Base-by-base conservation (phyloP, 2,888 invertebrate genomes). In the Noctua comes region DNA sequence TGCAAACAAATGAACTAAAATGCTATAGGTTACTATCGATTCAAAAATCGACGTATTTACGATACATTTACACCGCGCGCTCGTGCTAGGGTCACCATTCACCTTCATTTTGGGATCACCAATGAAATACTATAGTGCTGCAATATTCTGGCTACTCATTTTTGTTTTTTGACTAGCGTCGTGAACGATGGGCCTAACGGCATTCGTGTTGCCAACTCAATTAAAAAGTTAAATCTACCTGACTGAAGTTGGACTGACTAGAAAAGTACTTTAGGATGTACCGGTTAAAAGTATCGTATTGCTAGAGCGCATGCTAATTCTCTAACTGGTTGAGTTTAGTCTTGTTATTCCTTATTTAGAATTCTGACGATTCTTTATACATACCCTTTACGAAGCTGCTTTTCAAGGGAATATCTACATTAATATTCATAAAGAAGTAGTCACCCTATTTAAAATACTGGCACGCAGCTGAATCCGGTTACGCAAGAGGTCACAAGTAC, bases 211-310 rank as follows among this genome's bases (percentile, higher is more conserved):
- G 82, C 77, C 77, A 91, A 92, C 90, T 91, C 90, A 91, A 93
- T 93, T 92, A 92, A 89, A 91, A 92, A 93, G 90, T 92, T 93
- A 88, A 76, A 78, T 83, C 76, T 80, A 87, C 85, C 85, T 86
- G 80, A 72, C 59, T 73, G 36, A 73, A 83, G 76, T 82, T 79
- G 62, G 64, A 36, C 66, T 65, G 62, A 48, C 77, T 77, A 72
- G 66, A 68, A 71, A 77, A 40, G 27, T 84, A 68, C 54, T 36
- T 76, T 71, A 68, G 13, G 73, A 69, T 48, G 66, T 69, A 69
- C 40, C 2, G 21, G 71, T 57, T 72, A 66, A 80, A 76, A 76
- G 80, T 70, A 74, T 66, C 48, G 36, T 31, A 66, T 31, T 59
- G 43, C 59, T 51, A 43, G 31, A 62, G 21, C 36, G 51, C 76